Conservation (phyloP, 2,113 vertebrate species). For the Aldabrachelys gigantea region DNA sequence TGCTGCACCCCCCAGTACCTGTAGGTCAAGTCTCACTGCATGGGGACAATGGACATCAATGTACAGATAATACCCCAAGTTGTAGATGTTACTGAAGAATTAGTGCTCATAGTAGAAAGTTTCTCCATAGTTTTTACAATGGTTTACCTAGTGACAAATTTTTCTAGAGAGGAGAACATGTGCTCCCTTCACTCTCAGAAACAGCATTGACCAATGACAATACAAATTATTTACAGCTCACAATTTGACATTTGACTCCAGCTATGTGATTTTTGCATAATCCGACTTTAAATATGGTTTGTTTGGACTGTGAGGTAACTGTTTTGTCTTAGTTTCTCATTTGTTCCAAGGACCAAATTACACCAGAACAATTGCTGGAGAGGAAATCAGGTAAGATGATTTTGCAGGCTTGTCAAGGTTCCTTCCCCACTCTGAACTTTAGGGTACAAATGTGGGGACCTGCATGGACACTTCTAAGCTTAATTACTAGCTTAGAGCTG, state of each 20-base stretch:
- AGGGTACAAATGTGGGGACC: too few species aligned
- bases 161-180: neutral
- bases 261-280: neutral
- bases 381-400: neutral
- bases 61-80: accelerated
- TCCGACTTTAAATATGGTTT: neutral
- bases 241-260: neutral
- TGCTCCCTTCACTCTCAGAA: neutral
- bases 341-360: neutral
- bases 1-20: neutral
- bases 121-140: neutral
- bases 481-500: too few species aligned
- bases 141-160: neutral
- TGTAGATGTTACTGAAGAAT: neutral
- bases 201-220: neutral
- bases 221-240: neutral
- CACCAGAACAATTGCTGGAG: neutral
- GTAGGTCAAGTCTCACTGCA: neutral
- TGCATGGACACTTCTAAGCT: too few species aligned
- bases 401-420: neutral
- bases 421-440: too few species aligned
- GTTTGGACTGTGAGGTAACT: neutral
- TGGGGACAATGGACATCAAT: neutral
- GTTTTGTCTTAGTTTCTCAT: neutral
- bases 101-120: neutral